phyloP scores from a whole-genome alignment of 2,113 vertebrate genomes.

The Lonchura striata region DNA sequence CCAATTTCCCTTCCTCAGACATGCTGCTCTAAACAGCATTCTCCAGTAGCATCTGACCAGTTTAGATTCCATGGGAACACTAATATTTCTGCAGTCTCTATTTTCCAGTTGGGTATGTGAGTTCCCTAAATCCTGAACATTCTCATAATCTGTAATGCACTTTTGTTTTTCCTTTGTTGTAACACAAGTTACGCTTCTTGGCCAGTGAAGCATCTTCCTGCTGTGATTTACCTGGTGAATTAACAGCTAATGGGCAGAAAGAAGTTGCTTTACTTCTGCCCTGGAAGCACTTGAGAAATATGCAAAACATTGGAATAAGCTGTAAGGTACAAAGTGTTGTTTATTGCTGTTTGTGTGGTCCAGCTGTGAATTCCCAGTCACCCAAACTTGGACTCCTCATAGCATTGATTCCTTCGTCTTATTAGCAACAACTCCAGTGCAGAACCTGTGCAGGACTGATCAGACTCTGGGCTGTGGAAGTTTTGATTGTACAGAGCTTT shows the following conservation, averaged over 20 bases:
- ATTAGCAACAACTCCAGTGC: not conserved
- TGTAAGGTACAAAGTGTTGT: not conserved
- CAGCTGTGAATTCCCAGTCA: not conserved
- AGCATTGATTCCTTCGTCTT: not conserved
- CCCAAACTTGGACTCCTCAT: not conserved
- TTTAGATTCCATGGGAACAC: not conserved
- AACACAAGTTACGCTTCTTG: not conserved
- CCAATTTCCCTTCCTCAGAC: not conserved
- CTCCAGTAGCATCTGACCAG: not conserved
- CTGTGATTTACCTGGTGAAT: not conserved
- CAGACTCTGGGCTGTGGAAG: not conserved
- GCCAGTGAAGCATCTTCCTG: conserved; percentile 6
- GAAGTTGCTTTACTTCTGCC: not conserved
- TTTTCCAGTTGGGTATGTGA: not conserved
- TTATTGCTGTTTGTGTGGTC: not conserved
- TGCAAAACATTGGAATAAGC: not conserved
- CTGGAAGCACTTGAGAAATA: not conserved
- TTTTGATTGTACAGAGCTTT: not conserved
- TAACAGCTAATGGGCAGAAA: not conserved
- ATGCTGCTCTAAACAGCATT: not conserved
- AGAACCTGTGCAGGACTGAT: not conserved
- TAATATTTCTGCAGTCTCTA: not conserved
- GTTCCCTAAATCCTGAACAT: not conserved
- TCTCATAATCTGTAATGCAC: not conserved
- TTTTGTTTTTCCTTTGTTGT: not conserved